Base-by-base conservation (phyloP, 2,888 invertebrate species). In the Leptinotarsa peninsularis region DNA sequence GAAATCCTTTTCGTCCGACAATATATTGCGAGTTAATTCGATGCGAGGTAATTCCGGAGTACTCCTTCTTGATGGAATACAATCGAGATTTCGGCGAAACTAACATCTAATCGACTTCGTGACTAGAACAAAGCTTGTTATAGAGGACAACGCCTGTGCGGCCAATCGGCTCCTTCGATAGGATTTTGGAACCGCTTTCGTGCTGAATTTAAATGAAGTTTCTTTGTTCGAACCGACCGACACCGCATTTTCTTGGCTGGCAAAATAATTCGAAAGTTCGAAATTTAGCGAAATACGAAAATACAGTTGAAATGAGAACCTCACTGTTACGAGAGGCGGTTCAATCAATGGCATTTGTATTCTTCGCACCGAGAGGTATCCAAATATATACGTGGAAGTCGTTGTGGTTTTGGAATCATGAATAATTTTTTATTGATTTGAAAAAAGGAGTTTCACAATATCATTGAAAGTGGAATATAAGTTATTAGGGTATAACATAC, bases 51-150 rank as follows among this genome's bases (percentile, higher is more conserved):
- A n/a, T 63, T 43, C n/a, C 43, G n/a, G 18, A 23, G 17, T 21
- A 60, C 27, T 15, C 4, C 27, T 60, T 4, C 27, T 23, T 23
- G 4, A 43, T 14, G 43, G n/a, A 33, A 27, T 63, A 18, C 43
- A 15, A 63, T 33, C 43, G 63, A n/a, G 33, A 43, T 63, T 33
- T 63, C n/a, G 18, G 27, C 17, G 43, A 43, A 63, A 63, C 63
- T 63, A n/a, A n/a, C 63, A n/a, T 43, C 63, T 63, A 18, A 63
- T 63, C 63, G 63, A 43, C 33, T 63, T 63, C 63, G 63, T 63
- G 63, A 63, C 63, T n/a, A 10, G 33, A 43, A 33, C 33, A 43
- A 63, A 63, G 63, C 43, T 43, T 43, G 63, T 63, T 63, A 33
- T 63, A 15, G 43, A 17, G 10, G 63, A n/a, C 63, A 43, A 27